Conservation (phyloP, 1,140 invertebrate species). For the Pogonomyrmex barbatus region DNA sequence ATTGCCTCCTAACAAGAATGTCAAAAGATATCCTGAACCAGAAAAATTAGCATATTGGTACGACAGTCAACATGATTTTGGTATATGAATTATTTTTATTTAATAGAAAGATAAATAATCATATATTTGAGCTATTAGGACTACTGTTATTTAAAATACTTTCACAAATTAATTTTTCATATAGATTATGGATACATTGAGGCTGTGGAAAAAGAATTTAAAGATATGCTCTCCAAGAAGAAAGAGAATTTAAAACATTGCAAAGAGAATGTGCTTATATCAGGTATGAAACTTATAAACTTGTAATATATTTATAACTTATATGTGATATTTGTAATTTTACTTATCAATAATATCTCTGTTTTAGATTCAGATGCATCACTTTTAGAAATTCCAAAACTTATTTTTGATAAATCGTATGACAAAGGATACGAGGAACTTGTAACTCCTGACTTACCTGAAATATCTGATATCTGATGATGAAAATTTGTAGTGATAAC, state of each 20-base stretch:
- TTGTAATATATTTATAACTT: too few relatives aligned
- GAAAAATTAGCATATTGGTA: slow-evolving; percentile 68
- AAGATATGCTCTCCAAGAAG: slow-evolving; percentile 38
- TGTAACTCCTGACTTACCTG: slow-evolving; percentile 25
- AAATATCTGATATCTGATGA: slow-evolving; percentile 61
- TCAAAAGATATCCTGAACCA: slow-evolving; percentile 62
- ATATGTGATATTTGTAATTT: not conserved
- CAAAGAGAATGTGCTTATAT: slow-evolving; percentile 71
- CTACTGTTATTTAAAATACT: not conserved
- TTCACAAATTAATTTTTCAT: slow-evolving; percentile 33
- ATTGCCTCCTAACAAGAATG: slow-evolving; percentile 22
- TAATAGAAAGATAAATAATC: not conserved
- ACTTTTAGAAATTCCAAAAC: slow-evolving; percentile 19
- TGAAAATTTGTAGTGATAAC: slow-evolving; percentile 16
- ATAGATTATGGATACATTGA: slow-evolving; percentile 63
- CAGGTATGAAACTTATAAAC: slow-evolving; percentile 66
- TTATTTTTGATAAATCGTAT: not conserved
- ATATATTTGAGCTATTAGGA: not conserved
- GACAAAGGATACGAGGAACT: slow-evolving; percentile 1
- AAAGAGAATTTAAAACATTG: slow-evolving; percentile 27
- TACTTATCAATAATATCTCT: not conserved
- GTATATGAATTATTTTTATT: slow-evolving; percentile 59
- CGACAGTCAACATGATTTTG: slow-evolving; percentile 69
- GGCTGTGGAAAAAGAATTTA: slow-evolving; percentile 53
- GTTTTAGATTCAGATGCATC: slow-evolving; percentile 51